These are phyloP conservation scores for Bubo bubo DNA, from an alignment of 2,113 vertebrate genomes.

Conservation along the genomic window DNA sequence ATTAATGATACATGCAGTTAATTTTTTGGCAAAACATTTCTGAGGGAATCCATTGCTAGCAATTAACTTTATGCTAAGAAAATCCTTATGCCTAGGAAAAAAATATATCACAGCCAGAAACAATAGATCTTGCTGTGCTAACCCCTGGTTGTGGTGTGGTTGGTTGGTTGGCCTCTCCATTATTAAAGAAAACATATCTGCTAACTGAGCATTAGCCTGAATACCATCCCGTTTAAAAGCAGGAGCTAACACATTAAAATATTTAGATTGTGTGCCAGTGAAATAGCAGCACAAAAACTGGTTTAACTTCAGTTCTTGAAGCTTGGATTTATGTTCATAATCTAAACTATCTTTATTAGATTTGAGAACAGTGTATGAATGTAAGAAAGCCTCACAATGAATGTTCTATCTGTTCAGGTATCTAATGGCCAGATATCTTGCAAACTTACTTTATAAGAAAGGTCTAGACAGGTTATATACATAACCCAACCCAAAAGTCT, in stretches of 20 bases:
- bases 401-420: background rate
- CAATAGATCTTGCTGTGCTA: background rate
- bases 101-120: background rate
- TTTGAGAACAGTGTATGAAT: background rate
- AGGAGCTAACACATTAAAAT: background rate
- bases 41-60: background rate
- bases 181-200: background rate
- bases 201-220: background rate
- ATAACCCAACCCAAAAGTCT: background rate
- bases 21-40: slow-evolving; percentile 29
- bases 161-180: background rate
- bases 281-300: background rate
- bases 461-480: background rate
- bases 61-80: background rate
- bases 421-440: background rate
- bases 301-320: background rate
- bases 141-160: background rate
- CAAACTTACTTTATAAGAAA: background rate
- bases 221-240: background rate
- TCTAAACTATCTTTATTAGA: background rate
- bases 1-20: slow-evolving; percentile 16
- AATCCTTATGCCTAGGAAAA: background rate
- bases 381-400: background rate
- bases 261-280: background rate
- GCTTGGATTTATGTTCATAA: background rate